Evolutionary conservation across 2,113 vertebrate genomes (phyloP).

Genomic region (Hydrochoerus hydrochaeris): DNA sequence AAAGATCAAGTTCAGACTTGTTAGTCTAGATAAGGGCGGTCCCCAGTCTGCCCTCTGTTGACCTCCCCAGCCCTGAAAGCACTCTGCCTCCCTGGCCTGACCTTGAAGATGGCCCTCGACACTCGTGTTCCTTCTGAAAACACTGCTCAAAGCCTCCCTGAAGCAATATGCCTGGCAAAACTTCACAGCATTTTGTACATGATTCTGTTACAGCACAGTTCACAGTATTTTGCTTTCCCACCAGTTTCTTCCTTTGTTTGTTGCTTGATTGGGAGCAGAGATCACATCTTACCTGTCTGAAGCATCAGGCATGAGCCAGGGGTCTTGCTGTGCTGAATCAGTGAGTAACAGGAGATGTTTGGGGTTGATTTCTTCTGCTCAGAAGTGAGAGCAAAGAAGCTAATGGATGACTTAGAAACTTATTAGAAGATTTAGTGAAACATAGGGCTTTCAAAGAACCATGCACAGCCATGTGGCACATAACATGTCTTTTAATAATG

Average conservation of each 20-base stretch:
- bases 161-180: not conserved
- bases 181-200: not conserved
- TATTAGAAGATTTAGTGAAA: not conserved
- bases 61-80: not conserved
- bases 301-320: not conserved
- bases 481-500: not conserved
- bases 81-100: not conserved
- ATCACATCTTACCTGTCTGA: not conserved
- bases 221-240: not conserved
- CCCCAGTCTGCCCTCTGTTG: not conserved
- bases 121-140: constrained; percentile 42
- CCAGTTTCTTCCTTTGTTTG: not conserved
- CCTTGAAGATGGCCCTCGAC: not conserved
- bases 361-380: not conserved
- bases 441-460: not conserved
- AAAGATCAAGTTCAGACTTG: constrained; percentile 54
- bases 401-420: not conserved
- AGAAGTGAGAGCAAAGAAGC: not conserved
- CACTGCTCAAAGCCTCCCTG: not conserved
- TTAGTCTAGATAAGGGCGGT: constrained; percentile 41
- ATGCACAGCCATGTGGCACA: not conserved
- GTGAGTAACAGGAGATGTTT: not conserved
- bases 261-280: not conserved
- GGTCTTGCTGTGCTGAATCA: not conserved
- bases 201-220: not conserved